Conservation (phyloP, 2,888 invertebrate genomes). For the Paralinhomoeus sp. region DNA sequence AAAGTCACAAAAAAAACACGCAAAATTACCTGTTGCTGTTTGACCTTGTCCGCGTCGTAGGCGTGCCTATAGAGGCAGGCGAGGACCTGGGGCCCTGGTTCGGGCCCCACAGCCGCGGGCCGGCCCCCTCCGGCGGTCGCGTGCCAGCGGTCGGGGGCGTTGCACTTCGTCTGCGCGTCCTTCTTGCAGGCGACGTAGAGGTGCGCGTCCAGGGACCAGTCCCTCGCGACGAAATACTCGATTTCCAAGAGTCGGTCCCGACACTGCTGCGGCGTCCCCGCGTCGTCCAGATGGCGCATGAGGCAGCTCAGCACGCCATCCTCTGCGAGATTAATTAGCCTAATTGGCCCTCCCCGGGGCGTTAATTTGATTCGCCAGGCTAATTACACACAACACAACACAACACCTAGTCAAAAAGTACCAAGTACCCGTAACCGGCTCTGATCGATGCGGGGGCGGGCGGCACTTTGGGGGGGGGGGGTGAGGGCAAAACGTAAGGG, state of each 20-base stretch:
- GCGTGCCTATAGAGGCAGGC: conserved; percentile 60
- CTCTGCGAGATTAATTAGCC: conserved; percentile 25
- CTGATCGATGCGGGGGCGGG: too few relatives aligned
- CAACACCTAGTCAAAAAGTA: too few relatives aligned
- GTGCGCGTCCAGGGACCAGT: conserved; percentile 71
- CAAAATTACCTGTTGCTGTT: too few relatives aligned
- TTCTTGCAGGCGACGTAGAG: conserved; percentile 63
- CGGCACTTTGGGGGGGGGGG: too few relatives aligned
- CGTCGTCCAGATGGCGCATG: conserved; percentile 55
- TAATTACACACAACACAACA: too few relatives aligned
- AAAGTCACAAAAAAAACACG: too few relatives aligned
- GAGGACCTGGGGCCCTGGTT: conserved; percentile 56
- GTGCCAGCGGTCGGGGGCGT: not conserved
- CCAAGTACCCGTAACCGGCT: too few relatives aligned
- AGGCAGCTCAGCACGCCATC: conserved; percentile 64
- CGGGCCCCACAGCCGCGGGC: conserved; percentile 36
- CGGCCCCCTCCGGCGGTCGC: conserved; percentile 7
- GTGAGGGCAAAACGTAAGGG: too few relatives aligned
- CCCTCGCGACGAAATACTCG: conserved; percentile 83
- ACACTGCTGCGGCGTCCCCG: conserved; percentile 63
- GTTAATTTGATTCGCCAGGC: too few relatives aligned
- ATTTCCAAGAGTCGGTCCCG: conserved; percentile 75
- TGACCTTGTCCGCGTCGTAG: conserved; percentile 23
- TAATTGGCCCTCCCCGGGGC: too few relatives aligned
- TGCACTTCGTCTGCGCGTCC: conserved; percentile 44